Evolutionary conservation across 2,797 vertebrate genomes (phyloP), one percentile per base, ranked within the genome.

Genomic region (Tokudaia tokunoshimensis): DNA sequence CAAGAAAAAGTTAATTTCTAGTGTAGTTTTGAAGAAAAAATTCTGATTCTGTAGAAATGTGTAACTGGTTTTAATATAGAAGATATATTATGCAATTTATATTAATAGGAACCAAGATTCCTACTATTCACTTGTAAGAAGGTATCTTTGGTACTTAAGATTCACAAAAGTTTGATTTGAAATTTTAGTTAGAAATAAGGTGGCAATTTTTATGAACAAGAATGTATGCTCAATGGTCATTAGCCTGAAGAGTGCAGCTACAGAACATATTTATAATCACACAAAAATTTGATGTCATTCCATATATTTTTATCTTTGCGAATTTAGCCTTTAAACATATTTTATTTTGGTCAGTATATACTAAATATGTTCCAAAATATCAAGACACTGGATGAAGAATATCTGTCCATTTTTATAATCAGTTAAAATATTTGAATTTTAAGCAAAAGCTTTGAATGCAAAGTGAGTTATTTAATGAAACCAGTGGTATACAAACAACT

Each of bases 1-100:
- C 20, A 96, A 24, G 65, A 89, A 88, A 63, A 74, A 89, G 22
- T 89, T 97, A 57, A 85, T 93, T 96, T 90, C 31, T 59, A 90
- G 80, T 90, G 92, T 78, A 72, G 85, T 87, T 86, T 44, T 44
- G 11, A 37, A 37, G 29, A 15, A 87, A 70, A 65, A 29, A 50
- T 41, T n/a, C 61, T 85, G 17, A 29, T 88, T 94, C 92, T 96
- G 6, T 22, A 96, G 26, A 95, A 92, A 87, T 92, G 50, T n/a
- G 37, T 80, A 93, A 94, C 91, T 92, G 31, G 24, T 96, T 96
- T 96, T 82, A 29, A 1, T 83, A 50, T 95, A 50, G 22, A 75
- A 31, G 44, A 59, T 93, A 72, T 83, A 80, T 85, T 41, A 41
- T 41, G 9, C 14, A 88, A 74, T 88, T 74, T 63, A 82, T 57